Conservation (phyloP, 2,888 invertebrate genomes). For the Dusona sp. region DNA sequence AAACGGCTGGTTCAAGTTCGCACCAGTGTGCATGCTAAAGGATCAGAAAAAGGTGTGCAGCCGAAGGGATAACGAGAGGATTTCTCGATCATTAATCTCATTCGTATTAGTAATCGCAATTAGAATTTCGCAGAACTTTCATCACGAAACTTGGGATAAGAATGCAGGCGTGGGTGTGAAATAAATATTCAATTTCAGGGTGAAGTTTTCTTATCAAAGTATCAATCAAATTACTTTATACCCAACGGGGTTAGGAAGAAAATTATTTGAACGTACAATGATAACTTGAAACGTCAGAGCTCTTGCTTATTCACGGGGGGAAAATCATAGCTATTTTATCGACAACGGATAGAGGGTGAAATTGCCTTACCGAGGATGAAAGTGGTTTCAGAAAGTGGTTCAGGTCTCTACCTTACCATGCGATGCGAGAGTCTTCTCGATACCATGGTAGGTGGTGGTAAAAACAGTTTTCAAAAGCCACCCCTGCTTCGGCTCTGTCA, state of each 20-base stretch:
- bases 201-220: not conserved
- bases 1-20: too few species aligned
- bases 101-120: not conserved
- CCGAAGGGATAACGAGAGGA: not conserved
- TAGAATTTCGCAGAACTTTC: not conserved
- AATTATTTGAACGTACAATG: not conserved
- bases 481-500: not conserved
- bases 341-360: not conserved
- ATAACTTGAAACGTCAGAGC: conserved; percentile 8
- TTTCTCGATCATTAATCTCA: not conserved
- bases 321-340: conserved; percentile 1
- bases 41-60: too few species aligned
- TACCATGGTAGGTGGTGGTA: conserved; percentile 7
- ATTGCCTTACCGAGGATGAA: conserved; percentile 20
- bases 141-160: not conserved
- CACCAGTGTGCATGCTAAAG: too few species aligned
- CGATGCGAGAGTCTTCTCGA: not conserved
- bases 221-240: not conserved
- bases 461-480: conserved; percentile 11
- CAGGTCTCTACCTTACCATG: conserved; percentile 15
- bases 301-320: not conserved
- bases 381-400: not conserved
- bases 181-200: not conserved
- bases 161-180: not conserved
- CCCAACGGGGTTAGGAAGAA: conserved; percentile 2